Evolutionary conservation across 2,797 vertebrate species (phyloP).

Genomic region (Amphiprion clarkii): DNA sequence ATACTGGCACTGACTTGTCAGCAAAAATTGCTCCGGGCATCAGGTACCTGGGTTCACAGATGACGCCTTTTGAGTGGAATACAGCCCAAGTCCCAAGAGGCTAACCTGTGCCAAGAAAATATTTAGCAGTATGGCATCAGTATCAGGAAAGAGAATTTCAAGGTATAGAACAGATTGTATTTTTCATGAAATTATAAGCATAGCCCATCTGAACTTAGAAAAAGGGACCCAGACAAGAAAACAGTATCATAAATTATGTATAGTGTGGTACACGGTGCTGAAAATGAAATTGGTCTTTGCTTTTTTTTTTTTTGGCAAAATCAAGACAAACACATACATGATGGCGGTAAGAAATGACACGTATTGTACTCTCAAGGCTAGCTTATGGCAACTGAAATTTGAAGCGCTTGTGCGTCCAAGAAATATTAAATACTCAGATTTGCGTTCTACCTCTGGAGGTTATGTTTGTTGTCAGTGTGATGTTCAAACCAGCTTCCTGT

Average conservation of each 20-base stretch:
- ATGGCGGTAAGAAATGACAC: not conserved
- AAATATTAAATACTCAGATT: not conserved
- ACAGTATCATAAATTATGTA: not conserved
- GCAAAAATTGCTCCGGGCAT: not conserved
- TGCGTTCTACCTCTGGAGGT: not conserved
- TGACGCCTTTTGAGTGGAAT: not conserved
- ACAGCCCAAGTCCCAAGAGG: not conserved
- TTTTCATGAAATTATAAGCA: not conserved
- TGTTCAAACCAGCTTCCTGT: constrained; percentile 54
- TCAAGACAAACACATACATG: not conserved
- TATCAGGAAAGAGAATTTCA: not conserved
- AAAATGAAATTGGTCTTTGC: not conserved
- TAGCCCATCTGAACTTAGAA: too few species aligned
- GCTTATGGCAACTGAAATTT: not conserved
- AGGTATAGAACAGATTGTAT: not conserved
- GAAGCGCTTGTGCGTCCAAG: not conserved
- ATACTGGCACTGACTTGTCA: not conserved
- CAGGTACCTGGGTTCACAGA: not conserved
- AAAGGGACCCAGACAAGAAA: not conserved
- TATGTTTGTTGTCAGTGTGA: constrained; percentile 23
- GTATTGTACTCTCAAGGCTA: not conserved
- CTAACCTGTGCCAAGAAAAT: not conserved
- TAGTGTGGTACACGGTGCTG: not conserved
- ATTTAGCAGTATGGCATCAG: not conserved
- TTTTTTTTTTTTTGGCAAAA: not conserved